These are phyloP conservation scores for Prionace glauca DNA, from an alignment of 2,797 vertebrate species.

Conservation along the genomic window DNA sequence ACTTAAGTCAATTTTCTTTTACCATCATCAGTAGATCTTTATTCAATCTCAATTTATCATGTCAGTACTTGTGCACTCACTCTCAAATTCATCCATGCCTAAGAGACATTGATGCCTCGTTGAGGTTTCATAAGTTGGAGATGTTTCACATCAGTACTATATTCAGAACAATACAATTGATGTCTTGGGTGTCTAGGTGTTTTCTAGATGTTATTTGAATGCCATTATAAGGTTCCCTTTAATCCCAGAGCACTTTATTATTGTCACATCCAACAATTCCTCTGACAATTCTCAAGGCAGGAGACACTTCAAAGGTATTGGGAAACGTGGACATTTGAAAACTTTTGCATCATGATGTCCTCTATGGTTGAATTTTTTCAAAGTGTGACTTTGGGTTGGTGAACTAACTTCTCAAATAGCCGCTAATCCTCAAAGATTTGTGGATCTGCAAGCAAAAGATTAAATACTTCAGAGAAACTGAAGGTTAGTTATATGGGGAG, in stretches of 20 bases:
- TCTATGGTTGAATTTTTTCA: neutral
- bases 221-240: neutral
- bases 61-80: neutral
- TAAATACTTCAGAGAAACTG: neutral
- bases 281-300: neutral
- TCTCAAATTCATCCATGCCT: neutral
- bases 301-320: neutral
- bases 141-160: neutral
- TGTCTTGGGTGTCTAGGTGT: neutral
- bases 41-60: slow-evolving; percentile 9
- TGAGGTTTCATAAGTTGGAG: neutral
- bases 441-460: neutral
- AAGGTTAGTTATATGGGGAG: neutral
- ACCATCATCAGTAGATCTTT: neutral
- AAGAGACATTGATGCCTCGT: neutral
- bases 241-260: neutral
- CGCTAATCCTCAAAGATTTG: neutral
- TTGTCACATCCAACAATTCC: slow-evolving; percentile 10
- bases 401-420: neutral
- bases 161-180: neutral
- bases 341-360: neutral
- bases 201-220: neutral
- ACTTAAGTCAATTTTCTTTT: neutral
- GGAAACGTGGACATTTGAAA: neutral
- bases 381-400: neutral